These are phyloP conservation scores for Dione vanillae DNA, from an alignment of 2,888 invertebrate species.

Conservation along the genomic window DNA sequence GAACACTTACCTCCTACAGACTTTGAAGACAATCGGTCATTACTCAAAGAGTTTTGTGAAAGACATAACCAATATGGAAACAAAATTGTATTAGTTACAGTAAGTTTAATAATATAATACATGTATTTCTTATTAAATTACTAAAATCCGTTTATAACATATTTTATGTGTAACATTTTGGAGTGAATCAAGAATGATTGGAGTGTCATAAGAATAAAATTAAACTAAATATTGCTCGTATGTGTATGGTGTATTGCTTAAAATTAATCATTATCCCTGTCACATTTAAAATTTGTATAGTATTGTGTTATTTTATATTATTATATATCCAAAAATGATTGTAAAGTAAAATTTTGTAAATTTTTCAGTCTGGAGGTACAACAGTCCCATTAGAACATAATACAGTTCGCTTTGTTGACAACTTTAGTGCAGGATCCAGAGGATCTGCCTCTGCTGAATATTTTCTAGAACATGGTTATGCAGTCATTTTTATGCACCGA, in stretches of 20 bases:
- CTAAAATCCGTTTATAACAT: too few species aligned
- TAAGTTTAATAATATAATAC: slow-evolving; percentile 68
- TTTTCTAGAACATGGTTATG: slow-evolving; percentile 92
- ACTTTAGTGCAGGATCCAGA: slow-evolving; percentile 98
- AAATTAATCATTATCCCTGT: background rate
- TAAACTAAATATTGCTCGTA: too few species aligned
- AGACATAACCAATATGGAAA: slow-evolving; percentile 87
- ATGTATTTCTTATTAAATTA: too few species aligned
- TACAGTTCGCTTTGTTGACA: slow-evolving; percentile 98
- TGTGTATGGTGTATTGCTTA: background rate
- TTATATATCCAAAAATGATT: background rate
- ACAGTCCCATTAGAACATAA: slow-evolving; percentile 98
- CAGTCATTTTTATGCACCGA: slow-evolving; percentile 97
- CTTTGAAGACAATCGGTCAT: slow-evolving; percentile 88
- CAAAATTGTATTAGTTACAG: slow-evolving; percentile 91
- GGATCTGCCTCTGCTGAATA: slow-evolving; percentile 98
- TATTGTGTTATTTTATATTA: background rate
- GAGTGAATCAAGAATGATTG: too few species aligned
- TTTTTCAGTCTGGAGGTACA: slow-evolving; percentile 95
- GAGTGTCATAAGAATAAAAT: too few species aligned
- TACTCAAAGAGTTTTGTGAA: slow-evolving; percentile 90
- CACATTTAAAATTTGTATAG: background rate
- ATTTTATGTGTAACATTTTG: too few species aligned
- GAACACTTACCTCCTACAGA: slow-evolving; percentile 90
- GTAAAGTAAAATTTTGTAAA: background rate